These are phyloP conservation scores for Pygmarrhopalites habei DNA, from an alignment of 1,140 invertebrate species.

Conservation along the genomic window DNA sequence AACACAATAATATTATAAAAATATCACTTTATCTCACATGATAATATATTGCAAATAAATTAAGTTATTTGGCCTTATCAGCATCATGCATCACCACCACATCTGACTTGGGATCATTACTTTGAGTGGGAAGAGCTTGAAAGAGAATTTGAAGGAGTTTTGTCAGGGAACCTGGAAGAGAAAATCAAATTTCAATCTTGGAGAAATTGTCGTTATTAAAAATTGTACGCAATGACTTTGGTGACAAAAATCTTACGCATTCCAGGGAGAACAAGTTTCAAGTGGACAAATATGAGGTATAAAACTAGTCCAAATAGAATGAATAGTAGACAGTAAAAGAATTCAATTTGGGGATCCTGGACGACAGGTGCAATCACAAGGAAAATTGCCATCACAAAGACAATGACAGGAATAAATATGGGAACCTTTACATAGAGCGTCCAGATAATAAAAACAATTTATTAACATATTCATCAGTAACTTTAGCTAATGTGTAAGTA, in stretches of 20 bases:
- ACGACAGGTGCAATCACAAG: slow-evolving; percentile 51
- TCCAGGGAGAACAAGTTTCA: slow-evolving; percentile 42
- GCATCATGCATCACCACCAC: not conserved
- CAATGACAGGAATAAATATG: slow-evolving; percentile 48
- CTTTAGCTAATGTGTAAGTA: too few species aligned
- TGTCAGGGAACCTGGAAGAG: not conserved
- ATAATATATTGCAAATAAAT: not conserved
- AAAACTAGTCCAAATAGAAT: slow-evolving; percentile 48
- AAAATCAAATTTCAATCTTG: too few species aligned
- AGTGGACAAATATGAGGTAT: slow-evolving; percentile 51
- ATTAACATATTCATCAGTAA: too few species aligned
- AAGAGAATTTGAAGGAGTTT: slow-evolving; percentile 16
- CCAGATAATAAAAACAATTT: not conserved
- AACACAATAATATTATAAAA: not conserved
- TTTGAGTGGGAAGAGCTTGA: slow-evolving; percentile 8
- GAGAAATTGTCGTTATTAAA: too few species aligned
- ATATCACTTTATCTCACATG: not conserved
- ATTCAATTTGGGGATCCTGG: slow-evolving; percentile 43
- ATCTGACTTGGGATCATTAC: not conserved
- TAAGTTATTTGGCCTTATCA: slow-evolving; percentile 1
- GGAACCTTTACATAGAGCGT: slow-evolving; percentile 46
- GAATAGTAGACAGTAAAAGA: slow-evolving; percentile 49
- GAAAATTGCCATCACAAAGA: slow-evolving; percentile 47
- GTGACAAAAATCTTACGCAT: slow-evolving; percentile 41
- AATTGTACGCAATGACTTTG: too few species aligned